Conservation (phyloP, 1,140 invertebrate species). For the Trichoplusia ni region DNA sequence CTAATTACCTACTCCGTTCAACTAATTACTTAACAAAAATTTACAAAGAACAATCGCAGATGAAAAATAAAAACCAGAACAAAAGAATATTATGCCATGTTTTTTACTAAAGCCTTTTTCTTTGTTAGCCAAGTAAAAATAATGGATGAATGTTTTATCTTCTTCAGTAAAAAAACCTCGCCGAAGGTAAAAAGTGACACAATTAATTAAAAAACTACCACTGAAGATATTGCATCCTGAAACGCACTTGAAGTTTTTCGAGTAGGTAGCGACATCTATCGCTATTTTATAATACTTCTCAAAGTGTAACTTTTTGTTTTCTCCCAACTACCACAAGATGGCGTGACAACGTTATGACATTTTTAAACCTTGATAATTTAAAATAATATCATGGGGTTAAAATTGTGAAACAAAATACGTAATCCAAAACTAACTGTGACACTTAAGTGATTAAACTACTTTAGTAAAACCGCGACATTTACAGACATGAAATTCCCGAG, state of each 20-base stretch:
- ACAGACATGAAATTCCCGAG: background rate
- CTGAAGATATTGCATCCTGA: background rate
- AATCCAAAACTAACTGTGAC: no score
- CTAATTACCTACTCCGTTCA: constrained; percentile 2
- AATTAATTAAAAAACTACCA: constrained; percentile 24
- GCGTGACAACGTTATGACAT: background rate
- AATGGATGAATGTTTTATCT: constrained; percentile 13
- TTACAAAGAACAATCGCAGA: constrained; percentile 3
- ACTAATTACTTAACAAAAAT: constrained; percentile 20
- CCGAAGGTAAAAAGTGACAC: constrained; percentile 11
- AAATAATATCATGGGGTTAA: no score
- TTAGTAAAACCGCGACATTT: no score
- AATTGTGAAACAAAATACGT: no score
- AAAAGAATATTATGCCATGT: constrained; percentile 9
- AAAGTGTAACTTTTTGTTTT: background rate
- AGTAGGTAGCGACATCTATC: background rate
- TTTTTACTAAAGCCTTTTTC: constrained; percentile 1
- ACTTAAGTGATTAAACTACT: no score
- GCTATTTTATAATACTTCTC: background rate
- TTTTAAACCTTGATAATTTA: no score
- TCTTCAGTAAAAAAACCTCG: constrained; percentile 1
- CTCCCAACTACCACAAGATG: background rate
- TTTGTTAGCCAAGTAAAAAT: constrained; percentile 18
- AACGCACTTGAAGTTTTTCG: background rate
- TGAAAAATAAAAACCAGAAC: constrained; percentile 1